Evolutionary conservation across 1,140 invertebrate species (phyloP).

Genomic region (Psix sp.): DNA sequence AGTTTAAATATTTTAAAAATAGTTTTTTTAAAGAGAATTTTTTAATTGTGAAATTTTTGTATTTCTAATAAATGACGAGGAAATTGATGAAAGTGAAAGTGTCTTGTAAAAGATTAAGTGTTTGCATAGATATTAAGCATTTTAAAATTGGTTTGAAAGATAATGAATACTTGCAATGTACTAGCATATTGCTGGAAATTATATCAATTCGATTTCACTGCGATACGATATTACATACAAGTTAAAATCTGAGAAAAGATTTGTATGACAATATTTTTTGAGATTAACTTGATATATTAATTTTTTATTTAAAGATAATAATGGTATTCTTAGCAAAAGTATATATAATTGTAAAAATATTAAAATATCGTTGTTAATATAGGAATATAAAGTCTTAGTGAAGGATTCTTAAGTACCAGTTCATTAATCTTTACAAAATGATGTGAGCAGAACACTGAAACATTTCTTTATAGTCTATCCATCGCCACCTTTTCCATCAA

Average conservation of each 20-base stretch:
- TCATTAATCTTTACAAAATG: slow-evolving; percentile 46
- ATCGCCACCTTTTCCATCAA: slow-evolving; percentile 46
- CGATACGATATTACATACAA: too few species aligned
- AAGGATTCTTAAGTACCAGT: slow-evolving; percentile 60
- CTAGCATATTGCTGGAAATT: slow-evolving; percentile 34
- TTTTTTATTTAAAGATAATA: too few species aligned
- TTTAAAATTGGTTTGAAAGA: slow-evolving; percentile 25
- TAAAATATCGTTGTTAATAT: slow-evolving; percentile 32
- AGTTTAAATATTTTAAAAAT: too few species aligned
- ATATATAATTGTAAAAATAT: neutral
- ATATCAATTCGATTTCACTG: too few species aligned
- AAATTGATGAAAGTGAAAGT: slow-evolving; percentile 44
- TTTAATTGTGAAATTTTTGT: too few species aligned
- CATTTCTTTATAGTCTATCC: slow-evolving; percentile 48
- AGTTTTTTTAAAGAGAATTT: too few species aligned
- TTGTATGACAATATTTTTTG: too few species aligned
- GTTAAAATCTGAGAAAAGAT: too few species aligned
- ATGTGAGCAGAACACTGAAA: slow-evolving; percentile 21
- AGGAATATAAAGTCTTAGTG: slow-evolving; percentile 14
- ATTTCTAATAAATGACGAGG: slow-evolving; percentile 20
- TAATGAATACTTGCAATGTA: slow-evolving; percentile 32
- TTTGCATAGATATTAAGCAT: slow-evolving; percentile 20
- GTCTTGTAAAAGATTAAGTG: slow-evolving; percentile 44
- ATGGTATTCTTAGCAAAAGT: too few species aligned
- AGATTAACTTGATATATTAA: too few species aligned